Evolutionary conservation across 2,113 vertebrate genomes (phyloP).

Genomic region (Seriola quinqueradiata): DNA sequence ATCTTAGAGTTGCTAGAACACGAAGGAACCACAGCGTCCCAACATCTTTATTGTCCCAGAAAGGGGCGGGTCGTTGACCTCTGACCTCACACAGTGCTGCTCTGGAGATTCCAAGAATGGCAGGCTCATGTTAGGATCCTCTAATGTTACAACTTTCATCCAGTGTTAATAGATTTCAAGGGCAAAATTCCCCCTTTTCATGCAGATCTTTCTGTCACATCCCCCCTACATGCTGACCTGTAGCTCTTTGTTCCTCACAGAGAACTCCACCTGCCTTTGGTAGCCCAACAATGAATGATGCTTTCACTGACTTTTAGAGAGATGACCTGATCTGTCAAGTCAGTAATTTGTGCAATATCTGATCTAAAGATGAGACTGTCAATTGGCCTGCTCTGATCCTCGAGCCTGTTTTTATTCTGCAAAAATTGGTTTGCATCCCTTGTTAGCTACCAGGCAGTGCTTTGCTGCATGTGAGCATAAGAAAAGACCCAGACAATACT

Average conservation of each 20-base stretch:
- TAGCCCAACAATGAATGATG: constrained; percentile 29
- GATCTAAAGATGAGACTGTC: constrained; percentile 34
- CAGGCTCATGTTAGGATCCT: constrained; percentile 53
- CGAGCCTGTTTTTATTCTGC: constrained; percentile 4
- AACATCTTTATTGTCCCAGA: constrained; percentile 70
- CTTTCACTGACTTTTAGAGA: constrained; percentile 43
- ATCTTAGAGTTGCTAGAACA: constrained; percentile 77
- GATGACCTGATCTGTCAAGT: constrained; percentile 24
- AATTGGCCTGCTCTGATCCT: constrained; percentile 9
- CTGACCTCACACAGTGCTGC: constrained; percentile 59
- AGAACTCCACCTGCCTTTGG: constrained; percentile 49
- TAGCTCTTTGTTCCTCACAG: constrained; percentile 26
- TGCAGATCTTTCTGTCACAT: constrained; percentile 17
- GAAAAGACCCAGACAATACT: not conserved
- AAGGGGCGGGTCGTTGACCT: constrained; percentile 31
- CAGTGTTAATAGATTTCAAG: constrained; percentile 45
- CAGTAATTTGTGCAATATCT: constrained; percentile 50
- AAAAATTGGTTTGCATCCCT: constrained; percentile 18
- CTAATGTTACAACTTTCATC: constrained; percentile 28
- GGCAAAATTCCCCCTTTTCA: not conserved
- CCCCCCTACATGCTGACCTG: not conserved
- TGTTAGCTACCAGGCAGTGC: constrained; percentile 13
- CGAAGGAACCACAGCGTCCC: constrained; percentile 67
- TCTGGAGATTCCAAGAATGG: constrained; percentile 50
- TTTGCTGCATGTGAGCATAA: constrained; percentile 1